phyloP scores from a whole-genome alignment of 1,140 invertebrate species.

The Platyscapa corneri region DNA sequence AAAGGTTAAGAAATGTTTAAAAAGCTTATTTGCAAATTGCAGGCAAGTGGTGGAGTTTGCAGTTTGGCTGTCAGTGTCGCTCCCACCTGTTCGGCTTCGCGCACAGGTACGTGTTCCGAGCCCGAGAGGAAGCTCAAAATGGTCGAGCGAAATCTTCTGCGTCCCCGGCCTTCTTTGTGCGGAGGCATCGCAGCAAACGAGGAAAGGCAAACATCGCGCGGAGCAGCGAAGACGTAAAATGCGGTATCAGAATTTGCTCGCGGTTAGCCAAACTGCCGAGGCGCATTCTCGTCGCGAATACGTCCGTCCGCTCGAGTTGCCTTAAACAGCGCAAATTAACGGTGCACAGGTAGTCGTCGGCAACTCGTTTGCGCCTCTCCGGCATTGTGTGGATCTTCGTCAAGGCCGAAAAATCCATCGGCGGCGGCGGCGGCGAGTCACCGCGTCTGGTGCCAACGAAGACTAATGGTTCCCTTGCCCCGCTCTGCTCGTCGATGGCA shows the following conservation, averaged over 20 bases:
- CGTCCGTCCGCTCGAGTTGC: not conserved
- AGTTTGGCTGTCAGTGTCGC: not conserved
- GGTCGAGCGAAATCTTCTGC: too few species aligned
- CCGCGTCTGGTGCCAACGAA: constrained; percentile 20
- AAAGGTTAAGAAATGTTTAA: too few species aligned
- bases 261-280: not conserved
- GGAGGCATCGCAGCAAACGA: not conserved
- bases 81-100: not conserved
- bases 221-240: not conserved
- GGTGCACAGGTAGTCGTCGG: not conserved
- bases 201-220: not conserved
- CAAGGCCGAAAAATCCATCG: constrained; percentile 46
- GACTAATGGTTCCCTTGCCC: constrained; percentile 40
- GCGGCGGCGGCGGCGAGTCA: constrained; percentile 25
- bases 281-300: not conserved
- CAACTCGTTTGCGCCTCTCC: not conserved
- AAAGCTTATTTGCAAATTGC: too few species aligned
- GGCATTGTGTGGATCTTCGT: constrained; percentile 26
- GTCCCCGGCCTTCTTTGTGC: too few species aligned
- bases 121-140: too few species aligned
- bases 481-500: not conserved
- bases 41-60: too few species aligned
- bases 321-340: constrained; percentile 41
- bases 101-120: too few species aligned
- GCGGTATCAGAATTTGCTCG: not conserved